phyloP scores from a whole-genome alignment of 2,797 vertebrate genomes.

The Apogon hyalosoma region DNA sequence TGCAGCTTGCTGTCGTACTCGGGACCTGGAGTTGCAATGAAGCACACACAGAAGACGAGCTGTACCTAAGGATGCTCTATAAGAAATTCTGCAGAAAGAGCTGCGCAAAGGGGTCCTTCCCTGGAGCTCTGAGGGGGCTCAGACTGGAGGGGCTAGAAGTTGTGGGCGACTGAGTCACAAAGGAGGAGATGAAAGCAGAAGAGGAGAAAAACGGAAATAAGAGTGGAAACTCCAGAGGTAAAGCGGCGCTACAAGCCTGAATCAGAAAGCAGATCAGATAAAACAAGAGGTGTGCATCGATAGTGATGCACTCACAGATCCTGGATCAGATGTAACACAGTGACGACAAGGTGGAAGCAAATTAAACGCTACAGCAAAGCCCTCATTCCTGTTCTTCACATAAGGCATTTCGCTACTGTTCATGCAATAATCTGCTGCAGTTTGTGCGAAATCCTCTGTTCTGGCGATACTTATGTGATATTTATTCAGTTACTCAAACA shows the following conservation, averaged over 20 bases:
- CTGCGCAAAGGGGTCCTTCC: slow-evolving; percentile 92
- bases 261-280: too few relatives aligned
- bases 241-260: not conserved
- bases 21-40: slow-evolving; percentile 21
- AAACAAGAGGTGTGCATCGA: slow-evolving; percentile 1
- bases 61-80: slow-evolving; percentile 93
- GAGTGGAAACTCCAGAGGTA: slow-evolving; percentile 7
- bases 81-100: slow-evolving; percentile 96
- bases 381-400: too few relatives aligned
- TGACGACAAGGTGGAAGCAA: too few relatives aligned
- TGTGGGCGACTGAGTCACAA: slow-evolving; percentile 90
- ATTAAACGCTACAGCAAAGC: too few relatives aligned
- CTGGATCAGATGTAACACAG: not conserved
- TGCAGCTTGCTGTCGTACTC: slow-evolving; percentile 29
- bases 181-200: slow-evolving; percentile 51
- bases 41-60: slow-evolving; percentile 49
- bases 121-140: slow-evolving; percentile 91
- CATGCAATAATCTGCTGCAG: too few relatives aligned
- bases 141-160: slow-evolving; percentile 93
- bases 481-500: too few relatives aligned
- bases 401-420: too few relatives aligned
- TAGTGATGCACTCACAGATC: not conserved
- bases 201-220: slow-evolving; percentile 10
- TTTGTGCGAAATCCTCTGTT: too few relatives aligned
- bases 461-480: too few relatives aligned